Evolutionary conservation across 1,140 invertebrate species (phyloP).

Genomic region (Drosophila eugracilis): DNA sequence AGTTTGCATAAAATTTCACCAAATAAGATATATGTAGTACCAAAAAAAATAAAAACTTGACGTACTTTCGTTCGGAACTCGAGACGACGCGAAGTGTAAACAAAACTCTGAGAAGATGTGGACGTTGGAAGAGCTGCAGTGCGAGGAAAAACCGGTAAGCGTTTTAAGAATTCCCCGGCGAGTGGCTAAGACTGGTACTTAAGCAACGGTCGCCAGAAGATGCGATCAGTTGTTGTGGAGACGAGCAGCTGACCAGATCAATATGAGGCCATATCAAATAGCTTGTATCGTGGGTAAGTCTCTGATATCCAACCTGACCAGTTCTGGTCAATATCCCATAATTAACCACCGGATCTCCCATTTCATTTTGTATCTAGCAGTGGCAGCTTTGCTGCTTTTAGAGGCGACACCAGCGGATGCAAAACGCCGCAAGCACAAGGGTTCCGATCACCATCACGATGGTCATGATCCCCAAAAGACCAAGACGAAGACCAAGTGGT

Average conservation of each 20-base stretch:
- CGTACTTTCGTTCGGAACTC: constrained; percentile 65
- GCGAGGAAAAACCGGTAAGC: constrained; percentile 69
- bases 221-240: constrained; percentile 63
- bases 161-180: constrained; percentile 58
- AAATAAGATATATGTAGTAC: constrained; percentile 19
- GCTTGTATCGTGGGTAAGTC: constrained; percentile 60
- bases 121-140: constrained; percentile 31
- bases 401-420: constrained; percentile 46
- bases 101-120: constrained; percentile 14
- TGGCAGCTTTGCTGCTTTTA: constrained; percentile 59
- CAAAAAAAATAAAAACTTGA: constrained; percentile 43
- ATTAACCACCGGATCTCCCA: too few species aligned
- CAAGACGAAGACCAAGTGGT: constrained; percentile 83
- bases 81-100: constrained; percentile 34
- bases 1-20: constrained; percentile 81
- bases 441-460: constrained; percentile 45
- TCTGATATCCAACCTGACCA: too few species aligned
- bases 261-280: constrained; percentile 59
- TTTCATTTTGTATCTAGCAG: background rate
- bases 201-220: constrained; percentile 53
- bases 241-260: constrained; percentile 56
- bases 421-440: constrained; percentile 69
- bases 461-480: constrained; percentile 42
- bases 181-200: constrained; percentile 51
- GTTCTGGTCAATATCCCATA: background rate